Evolutionary conservation across 2,113 vertebrate genomes (phyloP).

Genomic region (Hemiprocne comata): DNA sequence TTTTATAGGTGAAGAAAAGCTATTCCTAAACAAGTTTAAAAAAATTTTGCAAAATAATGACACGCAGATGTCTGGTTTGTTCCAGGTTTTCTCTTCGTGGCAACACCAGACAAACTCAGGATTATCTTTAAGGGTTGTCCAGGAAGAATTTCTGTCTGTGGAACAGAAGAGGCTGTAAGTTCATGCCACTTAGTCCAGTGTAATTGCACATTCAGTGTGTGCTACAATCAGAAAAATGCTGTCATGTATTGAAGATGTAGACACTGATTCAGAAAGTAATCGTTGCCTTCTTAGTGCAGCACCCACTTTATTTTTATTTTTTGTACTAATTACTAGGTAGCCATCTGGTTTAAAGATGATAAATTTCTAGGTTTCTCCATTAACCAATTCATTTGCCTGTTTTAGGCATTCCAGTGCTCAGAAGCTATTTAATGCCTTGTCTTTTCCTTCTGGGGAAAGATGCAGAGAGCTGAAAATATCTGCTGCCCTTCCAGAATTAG

Average conservation of each 20-base stretch:
- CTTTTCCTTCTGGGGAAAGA: slow-evolving; percentile 78
- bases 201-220: neutral
- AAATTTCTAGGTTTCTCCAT: neutral
- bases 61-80: neutral
- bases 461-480: slow-evolving; percentile 79
- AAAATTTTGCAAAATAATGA: neutral
- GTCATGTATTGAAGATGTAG: neutral
- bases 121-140: slow-evolving; percentile 80
- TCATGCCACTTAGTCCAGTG: neutral
- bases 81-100: slow-evolving; percentile 89
- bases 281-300: neutral
- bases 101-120: slow-evolving; percentile 78
- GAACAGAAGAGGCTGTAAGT: slow-evolving; percentile 89
- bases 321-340: neutral
- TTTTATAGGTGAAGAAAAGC: neutral
- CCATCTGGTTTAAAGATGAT: neutral
- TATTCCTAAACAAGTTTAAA: neutral
- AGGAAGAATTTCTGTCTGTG: slow-evolving; percentile 81
- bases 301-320: neutral
- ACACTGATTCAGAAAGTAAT: neutral
- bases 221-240: neutral
- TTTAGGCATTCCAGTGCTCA: slow-evolving; percentile 83
- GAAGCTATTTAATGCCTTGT: slow-evolving; percentile 81
- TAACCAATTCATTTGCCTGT: neutral
- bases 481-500: slow-evolving; percentile 82